Conservation (phyloP, 2,888 invertebrate species). For the Tenthredo mesomela region DNA sequence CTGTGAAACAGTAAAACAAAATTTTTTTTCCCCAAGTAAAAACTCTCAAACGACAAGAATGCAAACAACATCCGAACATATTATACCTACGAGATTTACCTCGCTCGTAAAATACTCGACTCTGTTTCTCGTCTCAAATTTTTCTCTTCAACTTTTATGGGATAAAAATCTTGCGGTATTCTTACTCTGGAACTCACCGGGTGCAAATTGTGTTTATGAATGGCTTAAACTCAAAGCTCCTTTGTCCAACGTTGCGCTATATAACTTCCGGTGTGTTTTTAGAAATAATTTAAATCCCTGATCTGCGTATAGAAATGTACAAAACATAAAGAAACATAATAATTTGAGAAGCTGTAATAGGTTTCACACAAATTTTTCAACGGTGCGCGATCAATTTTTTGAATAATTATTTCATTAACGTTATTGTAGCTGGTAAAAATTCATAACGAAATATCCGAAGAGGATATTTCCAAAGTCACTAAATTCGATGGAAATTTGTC, state of each 20-base stretch:
- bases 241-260: not conserved
- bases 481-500: not conserved
- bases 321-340: not conserved
- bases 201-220: not conserved
- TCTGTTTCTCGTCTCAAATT: conserved; percentile 2
- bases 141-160: not conserved
- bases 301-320: not conserved
- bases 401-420: not conserved
- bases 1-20: not conserved
- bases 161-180: not conserved
- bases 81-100: conserved; percentile 13
- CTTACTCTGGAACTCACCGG: not conserved
- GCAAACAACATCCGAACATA: conserved; percentile 6
- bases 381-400: not conserved
- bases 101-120: conserved; percentile 33
- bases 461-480: not conserved
- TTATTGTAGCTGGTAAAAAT: not conserved
- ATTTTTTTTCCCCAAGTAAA: not conserved
- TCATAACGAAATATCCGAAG: not conserved
- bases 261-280: not conserved
- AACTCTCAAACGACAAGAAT: not conserved
- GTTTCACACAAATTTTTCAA: not conserved
- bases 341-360: not conserved
- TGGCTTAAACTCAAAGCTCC: not conserved
- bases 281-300: not conserved